Evolutionary conservation across 2,888 invertebrate species (phyloP).

Genomic region (Apeira syringaria): DNA sequence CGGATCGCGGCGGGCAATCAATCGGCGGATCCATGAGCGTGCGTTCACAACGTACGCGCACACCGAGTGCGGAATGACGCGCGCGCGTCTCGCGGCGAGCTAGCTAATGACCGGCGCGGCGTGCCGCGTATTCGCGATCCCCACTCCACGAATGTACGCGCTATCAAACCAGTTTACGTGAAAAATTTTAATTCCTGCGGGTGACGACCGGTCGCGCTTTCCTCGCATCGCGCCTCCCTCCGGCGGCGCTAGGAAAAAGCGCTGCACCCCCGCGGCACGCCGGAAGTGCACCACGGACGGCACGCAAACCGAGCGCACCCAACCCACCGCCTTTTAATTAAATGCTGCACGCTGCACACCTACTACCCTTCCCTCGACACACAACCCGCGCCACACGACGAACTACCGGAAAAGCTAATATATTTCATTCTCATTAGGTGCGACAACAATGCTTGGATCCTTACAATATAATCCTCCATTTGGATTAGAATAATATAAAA

Average conservation of each 20-base stretch:
- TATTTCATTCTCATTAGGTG: constrained; percentile 32
- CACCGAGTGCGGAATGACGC: constrained; percentile 54
- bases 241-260: constrained; percentile 68
- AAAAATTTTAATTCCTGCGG: constrained; percentile 80
- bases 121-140: constrained; percentile 78
- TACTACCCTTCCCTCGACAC: constrained; percentile 54
- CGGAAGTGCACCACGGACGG: constrained; percentile 76
- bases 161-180: constrained; percentile 83
- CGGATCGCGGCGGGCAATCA: constrained; percentile 47
- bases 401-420: constrained; percentile 12
- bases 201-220: constrained; percentile 80
- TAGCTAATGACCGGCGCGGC: constrained; percentile 78
- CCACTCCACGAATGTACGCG: constrained; percentile 73
- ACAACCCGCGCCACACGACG: constrained; percentile 15
- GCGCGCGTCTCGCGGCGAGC: constrained; percentile 72
- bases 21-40: constrained; percentile 33
- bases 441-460: constrained; percentile 24
- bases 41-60: constrained; percentile 36
- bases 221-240: constrained; percentile 63
- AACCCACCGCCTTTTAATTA: constrained; percentile 80
- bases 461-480: no score
- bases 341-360: constrained; percentile 72
- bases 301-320: constrained; percentile 79
- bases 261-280: constrained; percentile 69
- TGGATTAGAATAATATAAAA: no score